Percentiles rank a stretch among this genome's conserved stretches.
Conservation (phyloP, 2,113 vertebrate genomes). For the Globicephala melas region DNA sequence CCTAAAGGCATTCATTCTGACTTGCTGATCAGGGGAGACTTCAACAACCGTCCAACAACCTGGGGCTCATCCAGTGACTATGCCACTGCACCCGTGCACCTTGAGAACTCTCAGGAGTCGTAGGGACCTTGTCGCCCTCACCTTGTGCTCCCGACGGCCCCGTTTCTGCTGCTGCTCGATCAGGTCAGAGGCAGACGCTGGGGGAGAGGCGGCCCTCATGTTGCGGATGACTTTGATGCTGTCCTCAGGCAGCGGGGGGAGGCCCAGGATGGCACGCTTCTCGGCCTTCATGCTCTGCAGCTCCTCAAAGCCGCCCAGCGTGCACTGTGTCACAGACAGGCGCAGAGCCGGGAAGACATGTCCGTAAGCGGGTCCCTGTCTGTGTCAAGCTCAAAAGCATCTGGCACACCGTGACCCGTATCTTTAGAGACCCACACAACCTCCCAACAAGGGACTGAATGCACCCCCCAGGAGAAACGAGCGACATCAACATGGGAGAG, state of each 20-base stretch:
- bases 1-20: neutral
- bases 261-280: conserved; percentile 88
- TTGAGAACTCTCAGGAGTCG: neutral
- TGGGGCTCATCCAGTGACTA: neutral
- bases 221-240: conserved; percentile 96
- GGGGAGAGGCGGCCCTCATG: conserved; percentile 97
- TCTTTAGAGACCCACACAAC: neutral
- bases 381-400: neutral
- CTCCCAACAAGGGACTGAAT: neutral
- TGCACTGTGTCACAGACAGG: conserved; percentile 85
- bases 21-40: neutral
- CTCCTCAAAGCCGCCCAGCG: conserved; percentile 95
- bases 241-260: conserved; percentile 95
- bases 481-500: neutral
- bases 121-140: conserved; percentile 42
- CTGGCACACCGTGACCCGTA: neutral
- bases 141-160: conserved; percentile 96
- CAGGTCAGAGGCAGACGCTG: conserved; percentile 95
- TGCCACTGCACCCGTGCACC: rapidly evolving
- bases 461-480: neutral
- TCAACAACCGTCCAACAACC: neutral
- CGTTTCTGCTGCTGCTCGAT: conserved; percentile 98
- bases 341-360: neutral
- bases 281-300: conserved; percentile 93
- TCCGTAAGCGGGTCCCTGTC: neutral